Evolutionary conservation across 2,113 vertebrate genomes (phyloP).

Genomic region (Prinia subflava): DNA sequence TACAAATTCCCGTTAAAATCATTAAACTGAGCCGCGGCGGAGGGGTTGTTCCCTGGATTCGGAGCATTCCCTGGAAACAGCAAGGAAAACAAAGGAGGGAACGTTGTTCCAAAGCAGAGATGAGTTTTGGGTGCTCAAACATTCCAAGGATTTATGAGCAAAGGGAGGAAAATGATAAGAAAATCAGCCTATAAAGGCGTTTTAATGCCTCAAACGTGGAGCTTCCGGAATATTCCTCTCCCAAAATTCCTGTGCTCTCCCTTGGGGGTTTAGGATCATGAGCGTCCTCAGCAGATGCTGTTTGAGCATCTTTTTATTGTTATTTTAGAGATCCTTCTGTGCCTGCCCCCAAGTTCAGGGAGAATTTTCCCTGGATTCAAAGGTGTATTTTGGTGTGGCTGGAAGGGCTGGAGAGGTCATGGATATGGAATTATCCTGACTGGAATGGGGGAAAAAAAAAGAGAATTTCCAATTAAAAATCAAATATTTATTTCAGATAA

Average conservation of each 20-base stretch:
- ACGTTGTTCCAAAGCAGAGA: fast-evolving
- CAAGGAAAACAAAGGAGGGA: background rate
- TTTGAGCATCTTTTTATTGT: background rate
- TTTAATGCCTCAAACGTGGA: fast-evolving
- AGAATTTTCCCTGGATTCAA: too few relatives aligned
- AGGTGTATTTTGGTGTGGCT: background rate
- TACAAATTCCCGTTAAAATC: background rate
- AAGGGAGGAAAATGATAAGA: background rate
- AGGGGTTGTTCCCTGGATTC: background rate
- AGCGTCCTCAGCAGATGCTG: background rate
- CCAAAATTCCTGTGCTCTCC: background rate
- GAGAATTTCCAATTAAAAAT: background rate
- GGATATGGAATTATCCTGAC: too few relatives aligned
- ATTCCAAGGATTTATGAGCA: background rate
- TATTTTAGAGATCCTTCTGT: background rate
- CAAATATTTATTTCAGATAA: background rate
- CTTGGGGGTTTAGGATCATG: background rate
- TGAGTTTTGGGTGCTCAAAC: background rate
- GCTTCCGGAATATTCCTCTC: background rate
- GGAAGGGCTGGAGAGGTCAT: background rate
- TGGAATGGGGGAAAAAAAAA: background rate
- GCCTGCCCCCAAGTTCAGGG: background rate
- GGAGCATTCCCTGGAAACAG: background rate
- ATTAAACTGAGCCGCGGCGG: background rate
- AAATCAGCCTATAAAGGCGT: fast-evolving